Evolutionary conservation across 2,888 invertebrate genomes (phyloP), one percentile per base, ranked within the genome.

Genomic region (Hyppa rectilinea): DNA sequence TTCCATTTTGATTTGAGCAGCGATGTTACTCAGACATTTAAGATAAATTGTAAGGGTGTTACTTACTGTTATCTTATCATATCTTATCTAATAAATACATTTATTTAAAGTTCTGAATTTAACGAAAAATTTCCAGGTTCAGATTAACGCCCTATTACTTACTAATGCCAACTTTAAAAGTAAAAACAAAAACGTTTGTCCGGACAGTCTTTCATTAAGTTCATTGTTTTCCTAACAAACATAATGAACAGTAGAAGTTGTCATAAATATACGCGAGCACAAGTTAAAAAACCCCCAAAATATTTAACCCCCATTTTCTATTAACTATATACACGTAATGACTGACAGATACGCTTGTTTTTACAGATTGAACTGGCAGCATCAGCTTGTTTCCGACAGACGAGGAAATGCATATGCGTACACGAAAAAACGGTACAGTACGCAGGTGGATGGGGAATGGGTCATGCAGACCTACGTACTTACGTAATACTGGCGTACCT

Each of bases 1-100:
- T 74, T 61, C 64, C 63, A 74, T 71, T 73, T 61, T 31, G 60
- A 68, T 77, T 62, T 64, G 23, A 52, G 38, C 53, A 45, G 53
- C 9, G 23, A 56, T 20, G 29, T 60, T 58, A 52, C 36, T n/a
- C 38, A 26, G 34, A 62, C 9, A 47, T 62, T 29, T 45, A 45
- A 29, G 23, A 52, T 3, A 40, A 43, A 14, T 29, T n/a, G 17
- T 36, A 20, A 71, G 6, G 29, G 1, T 29, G 7, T 23, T 9
- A 23, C 9, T 20, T 14, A 26, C 0, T n/a, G n/a, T n/a, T n/a
- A n/a, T n/a, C n/a, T n/a, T n/a, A n/a, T n/a, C n/a, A n/a, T n/a
- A n/a, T n/a, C n/a, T n/a, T n/a, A n/a, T n/a, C n/a, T n/a, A n/a
- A n/a, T n/a, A n/a, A n/a, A n/a, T n/a, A n/a, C n/a, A n/a, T n/a